Evolutionary conservation across 1,140 invertebrate species (phyloP), one percentile per base, ranked within the genome.

Genomic region (Danaus melanippus): DNA sequence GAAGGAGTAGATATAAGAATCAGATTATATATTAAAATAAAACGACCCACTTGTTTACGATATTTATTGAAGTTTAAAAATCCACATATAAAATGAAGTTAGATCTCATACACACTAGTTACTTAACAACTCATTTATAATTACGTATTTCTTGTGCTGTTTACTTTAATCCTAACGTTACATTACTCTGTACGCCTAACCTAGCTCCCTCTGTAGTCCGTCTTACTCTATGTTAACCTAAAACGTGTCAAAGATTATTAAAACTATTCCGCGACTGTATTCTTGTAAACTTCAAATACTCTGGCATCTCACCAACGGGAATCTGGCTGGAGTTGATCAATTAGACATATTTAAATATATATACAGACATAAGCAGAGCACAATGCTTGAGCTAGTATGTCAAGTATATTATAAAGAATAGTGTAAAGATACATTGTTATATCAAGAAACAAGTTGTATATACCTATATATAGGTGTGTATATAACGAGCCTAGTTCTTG

Each of bases 1-100:
- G 48, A 83, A 85, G 54, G 74, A 82, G 60, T 85, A 53, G n/a
- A 52, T 2, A 15, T 11, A 2, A 21, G 12, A 9, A 42, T 17
- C 17, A 44, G 8, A 8, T 56, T 12, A 50, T 50, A 15, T 15
- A 3, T 40, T 45, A 9, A 49, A 63, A 66, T 68, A 64, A 72
- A 69, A 67, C 47, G 57, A 12, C n/a, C 32, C 43, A 57, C 53
- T 15, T 65, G 50, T 43, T 53, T 69, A 64, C 56, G 63, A 61
- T 68, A 67, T 74, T 77, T 75, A 76, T 74, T 72, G 58, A 63
- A 69, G 62, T 65, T 67, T 73, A 69, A 69, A 67, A 74, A 66
- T 69, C 56, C 59, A 69, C 67, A 76, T 78, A 78, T 58, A 76
- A 78, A 79, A 73, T 40, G 46, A 58, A 58, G 46, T 49, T 58